Conservation (phyloP, 2,113 vertebrate genomes). For the Myotis yumanensis region DNA sequence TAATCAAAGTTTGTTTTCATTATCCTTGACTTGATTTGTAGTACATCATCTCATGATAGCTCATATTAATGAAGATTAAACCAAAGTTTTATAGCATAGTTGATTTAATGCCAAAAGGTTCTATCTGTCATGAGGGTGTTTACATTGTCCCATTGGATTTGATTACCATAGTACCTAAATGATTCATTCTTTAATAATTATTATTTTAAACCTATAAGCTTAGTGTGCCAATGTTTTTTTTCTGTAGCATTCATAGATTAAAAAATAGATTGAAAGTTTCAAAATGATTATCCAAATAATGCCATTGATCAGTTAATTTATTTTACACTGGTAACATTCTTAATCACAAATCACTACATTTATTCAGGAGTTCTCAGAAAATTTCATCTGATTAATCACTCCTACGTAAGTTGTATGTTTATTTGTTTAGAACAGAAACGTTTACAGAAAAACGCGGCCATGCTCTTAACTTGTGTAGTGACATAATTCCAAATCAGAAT, state of each 20-base stretch:
- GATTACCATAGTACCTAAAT: not conserved
- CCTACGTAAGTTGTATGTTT: not conserved
- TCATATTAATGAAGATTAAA: not conserved
- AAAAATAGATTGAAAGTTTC: conserved; percentile 2
- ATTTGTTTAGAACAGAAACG: not conserved
- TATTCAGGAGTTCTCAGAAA: conserved; percentile 18
- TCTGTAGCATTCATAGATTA: not conserved
- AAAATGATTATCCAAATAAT: not conserved
- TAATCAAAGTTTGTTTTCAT: not conserved
- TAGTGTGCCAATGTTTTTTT: not conserved
- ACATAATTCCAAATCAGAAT: not conserved
- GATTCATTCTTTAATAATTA: not conserved
- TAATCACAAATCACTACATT: not conserved
- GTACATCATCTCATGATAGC: not conserved
- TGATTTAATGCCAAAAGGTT: not conserved
- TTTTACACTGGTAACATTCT: not conserved
- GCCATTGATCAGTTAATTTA: not conserved
- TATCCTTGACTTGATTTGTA: not conserved
- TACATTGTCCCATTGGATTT: not conserved
- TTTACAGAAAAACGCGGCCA: not conserved
- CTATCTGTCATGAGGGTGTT: not conserved
- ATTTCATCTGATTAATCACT: not conserved
- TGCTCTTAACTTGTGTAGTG: not conserved
- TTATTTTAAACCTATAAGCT: not conserved
- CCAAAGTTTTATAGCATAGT: not conserved